phyloP scores from a whole-genome alignment of 1,140 invertebrate species.

The Drosophila santomea region DNA sequence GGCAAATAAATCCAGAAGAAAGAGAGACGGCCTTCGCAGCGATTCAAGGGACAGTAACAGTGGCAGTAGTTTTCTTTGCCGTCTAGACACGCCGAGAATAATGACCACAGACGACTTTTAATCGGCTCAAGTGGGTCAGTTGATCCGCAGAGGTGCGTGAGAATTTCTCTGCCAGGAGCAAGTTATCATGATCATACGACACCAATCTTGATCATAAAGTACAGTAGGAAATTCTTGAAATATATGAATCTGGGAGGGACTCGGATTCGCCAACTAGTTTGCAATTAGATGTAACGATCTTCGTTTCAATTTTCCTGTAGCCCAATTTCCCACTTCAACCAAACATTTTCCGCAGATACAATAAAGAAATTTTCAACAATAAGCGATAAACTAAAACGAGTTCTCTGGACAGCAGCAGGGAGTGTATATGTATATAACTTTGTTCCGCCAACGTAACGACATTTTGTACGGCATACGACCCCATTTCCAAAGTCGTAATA shows the following conservation, averaged over 20 bases:
- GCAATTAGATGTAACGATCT: not conserved
- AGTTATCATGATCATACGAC: not conserved
- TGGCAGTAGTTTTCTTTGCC: constrained; percentile 20
- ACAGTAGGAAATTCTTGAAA: no score
- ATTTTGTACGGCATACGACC: constrained; percentile 80
- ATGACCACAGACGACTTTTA: not conserved
- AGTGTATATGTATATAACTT: constrained; percentile 16
- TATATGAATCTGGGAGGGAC: no score
- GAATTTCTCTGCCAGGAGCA: constrained; percentile 8
- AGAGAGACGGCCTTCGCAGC: not conserved
- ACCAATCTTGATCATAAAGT: no score
- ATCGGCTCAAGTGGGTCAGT: constrained; percentile 33
- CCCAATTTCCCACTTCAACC: constrained; percentile 23
- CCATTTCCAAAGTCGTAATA: constrained; percentile 80
- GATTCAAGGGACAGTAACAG: not conserved
- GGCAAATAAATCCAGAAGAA: constrained; percentile 6
- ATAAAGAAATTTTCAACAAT: constrained; percentile 69
- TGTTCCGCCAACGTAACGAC: constrained; percentile 67
- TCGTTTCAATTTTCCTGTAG: not conserved
- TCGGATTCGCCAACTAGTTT: no score
- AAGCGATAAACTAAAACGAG: constrained; percentile 70
- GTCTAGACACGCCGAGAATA: constrained; percentile 29
- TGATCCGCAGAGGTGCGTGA: constrained; percentile 10
- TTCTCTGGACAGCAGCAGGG: constrained; percentile 16
- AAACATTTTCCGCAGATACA: constrained; percentile 55